These are phyloP conservation scores for Pangasius djambal DNA, from an alignment of 2,797 vertebrate genomes.

Conservation along the genomic window DNA sequence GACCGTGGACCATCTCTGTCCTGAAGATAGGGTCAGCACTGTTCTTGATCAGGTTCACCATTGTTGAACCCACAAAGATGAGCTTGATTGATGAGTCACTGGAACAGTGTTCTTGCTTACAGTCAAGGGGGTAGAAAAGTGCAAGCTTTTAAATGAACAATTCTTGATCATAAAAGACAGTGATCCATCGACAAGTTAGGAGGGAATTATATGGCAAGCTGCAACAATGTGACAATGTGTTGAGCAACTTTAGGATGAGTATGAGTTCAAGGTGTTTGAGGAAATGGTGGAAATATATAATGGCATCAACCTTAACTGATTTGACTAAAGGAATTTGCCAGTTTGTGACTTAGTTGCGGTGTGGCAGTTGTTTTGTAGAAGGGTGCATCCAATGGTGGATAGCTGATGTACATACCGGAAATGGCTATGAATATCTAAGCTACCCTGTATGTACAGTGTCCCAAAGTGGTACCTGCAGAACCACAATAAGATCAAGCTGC, in stretches of 20 bases:
- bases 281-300: not conserved
- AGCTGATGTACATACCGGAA: not conserved
- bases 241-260: not conserved
- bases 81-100: not conserved
- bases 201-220: not conserved
- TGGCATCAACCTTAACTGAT: not conserved
- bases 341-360: not conserved
- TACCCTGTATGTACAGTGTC: too few relatives aligned
- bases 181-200: too few relatives aligned
- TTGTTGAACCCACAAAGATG: not conserved
- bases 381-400: too few relatives aligned
- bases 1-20: not conserved
- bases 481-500: not conserved
- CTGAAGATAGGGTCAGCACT: not conserved
- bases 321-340: not conserved
- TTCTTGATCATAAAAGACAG: not conserved
- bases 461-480: not conserved
- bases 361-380: not conserved
- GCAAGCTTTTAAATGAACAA: not conserved
- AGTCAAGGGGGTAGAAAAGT: not conserved
- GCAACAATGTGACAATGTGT: not conserved
- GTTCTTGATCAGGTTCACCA: not conserved
- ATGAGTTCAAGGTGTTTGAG: not conserved
- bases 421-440: not conserved
- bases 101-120: not conserved